Conservation (phyloP, 2,113 vertebrate species). For the Osmerus mordax region DNA sequence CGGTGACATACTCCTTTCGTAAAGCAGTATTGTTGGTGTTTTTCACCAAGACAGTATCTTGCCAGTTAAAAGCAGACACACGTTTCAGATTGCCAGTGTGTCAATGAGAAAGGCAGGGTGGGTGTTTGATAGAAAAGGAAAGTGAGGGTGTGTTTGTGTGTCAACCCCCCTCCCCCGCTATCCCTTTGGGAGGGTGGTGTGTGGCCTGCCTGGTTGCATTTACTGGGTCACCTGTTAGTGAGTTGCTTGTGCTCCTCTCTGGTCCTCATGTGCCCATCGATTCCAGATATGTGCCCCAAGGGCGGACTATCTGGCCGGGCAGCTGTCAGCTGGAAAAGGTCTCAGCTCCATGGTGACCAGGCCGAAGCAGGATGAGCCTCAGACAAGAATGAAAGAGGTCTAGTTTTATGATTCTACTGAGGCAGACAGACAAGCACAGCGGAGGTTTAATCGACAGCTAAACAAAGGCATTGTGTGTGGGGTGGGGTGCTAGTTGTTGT, state of each 20-base stretch:
- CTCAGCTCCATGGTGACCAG: neutral
- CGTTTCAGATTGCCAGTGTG: neutral
- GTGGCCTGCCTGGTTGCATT: conserved; percentile 9
- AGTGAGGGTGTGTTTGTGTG: too few species aligned
- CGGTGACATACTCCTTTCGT: conserved; percentile 37
- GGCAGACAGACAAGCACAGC: neutral
- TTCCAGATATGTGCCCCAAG: conserved; percentile 27
- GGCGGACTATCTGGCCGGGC: conserved; percentile 16
- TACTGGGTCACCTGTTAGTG: conserved; percentile 26
- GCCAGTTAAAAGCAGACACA: neutral
- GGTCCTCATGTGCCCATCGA: conserved; percentile 29
- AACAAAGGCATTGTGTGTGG: neutral
- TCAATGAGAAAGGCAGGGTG: too few species aligned
- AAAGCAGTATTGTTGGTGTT: neutral
- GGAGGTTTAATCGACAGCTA: neutral
- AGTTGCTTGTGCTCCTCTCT: conserved; percentile 7
- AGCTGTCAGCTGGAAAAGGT: conserved; percentile 22
- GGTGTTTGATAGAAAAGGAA: too few species aligned
- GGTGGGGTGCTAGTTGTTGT: neutral
- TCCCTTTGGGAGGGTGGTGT: neutral
- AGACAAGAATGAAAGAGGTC: neutral
- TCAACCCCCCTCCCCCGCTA: too few species aligned
- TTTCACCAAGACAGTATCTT: neutral
- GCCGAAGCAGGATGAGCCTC: neutral
- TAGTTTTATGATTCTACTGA: neutral